Percentiles rank a stretch among this genome's conserved stretches.
phyloP scores from a whole-genome alignment of 2,888 invertebrate genomes.

The Diadegma fenestrale region DNA sequence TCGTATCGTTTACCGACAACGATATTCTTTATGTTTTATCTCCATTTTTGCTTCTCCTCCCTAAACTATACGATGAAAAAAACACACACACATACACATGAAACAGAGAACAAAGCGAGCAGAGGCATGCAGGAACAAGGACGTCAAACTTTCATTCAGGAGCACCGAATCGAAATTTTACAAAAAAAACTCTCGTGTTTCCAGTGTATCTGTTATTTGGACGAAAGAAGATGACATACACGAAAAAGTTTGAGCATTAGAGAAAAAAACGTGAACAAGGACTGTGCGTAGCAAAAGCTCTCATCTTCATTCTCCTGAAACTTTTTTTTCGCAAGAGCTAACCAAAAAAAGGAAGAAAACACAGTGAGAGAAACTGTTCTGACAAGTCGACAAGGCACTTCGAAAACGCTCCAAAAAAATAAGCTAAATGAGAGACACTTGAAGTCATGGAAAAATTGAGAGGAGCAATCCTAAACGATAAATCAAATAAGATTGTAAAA shows the following conservation, averaged over 20 bases:
- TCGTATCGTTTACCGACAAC: background rate
- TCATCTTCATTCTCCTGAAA: constrained; percentile 5
- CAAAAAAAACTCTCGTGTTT: constrained; percentile 32
- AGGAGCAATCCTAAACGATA: constrained; percentile 30
- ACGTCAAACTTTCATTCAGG: constrained; percentile 19
- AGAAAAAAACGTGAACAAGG: constrained; percentile 11
- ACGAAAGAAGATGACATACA: constrained; percentile 3
- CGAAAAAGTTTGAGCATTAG: constrained; percentile 40
- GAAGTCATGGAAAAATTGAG: constrained; percentile 47
- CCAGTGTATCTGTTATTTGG: constrained; percentile 25
- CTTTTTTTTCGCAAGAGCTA: background rate
- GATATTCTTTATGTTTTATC: background rate
- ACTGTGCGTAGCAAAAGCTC: constrained; percentile 15
- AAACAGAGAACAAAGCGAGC: background rate
- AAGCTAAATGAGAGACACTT: constrained; percentile 11
- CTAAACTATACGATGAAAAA: background rate
- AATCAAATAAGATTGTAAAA: background rate
- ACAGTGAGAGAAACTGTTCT: constrained; percentile 3
- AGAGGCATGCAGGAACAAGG: background rate
- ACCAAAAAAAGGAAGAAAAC: constrained; percentile 20
- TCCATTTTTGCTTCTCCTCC: background rate
- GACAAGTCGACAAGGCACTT: constrained; percentile 54
- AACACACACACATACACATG: background rate
- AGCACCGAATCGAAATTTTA: constrained; percentile 2
- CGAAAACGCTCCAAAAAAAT: constrained; percentile 55